phyloP scores from a whole-genome alignment of 1,140 invertebrate genomes.

The Acarapis woodi region DNA sequence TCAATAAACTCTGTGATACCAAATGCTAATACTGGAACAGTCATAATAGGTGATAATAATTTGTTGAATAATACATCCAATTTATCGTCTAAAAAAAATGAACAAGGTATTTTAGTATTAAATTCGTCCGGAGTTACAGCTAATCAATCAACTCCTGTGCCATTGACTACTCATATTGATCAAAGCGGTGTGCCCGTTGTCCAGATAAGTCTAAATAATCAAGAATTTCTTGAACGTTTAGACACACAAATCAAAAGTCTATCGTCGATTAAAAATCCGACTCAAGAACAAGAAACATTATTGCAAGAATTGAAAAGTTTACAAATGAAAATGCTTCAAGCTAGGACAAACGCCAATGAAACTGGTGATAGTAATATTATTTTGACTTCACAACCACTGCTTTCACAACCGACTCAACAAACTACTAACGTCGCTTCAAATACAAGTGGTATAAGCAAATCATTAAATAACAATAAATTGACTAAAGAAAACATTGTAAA shows the following conservation, averaged over 20 bases:
- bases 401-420: background rate
- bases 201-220: constrained; percentile 7
- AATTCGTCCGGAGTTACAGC: background rate
- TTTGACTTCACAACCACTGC: background rate
- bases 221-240: constrained; percentile 6
- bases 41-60: background rate
- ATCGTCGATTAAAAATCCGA: background rate
- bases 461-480: too few species aligned
- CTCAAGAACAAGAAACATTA: constrained; percentile 1
- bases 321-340: constrained; percentile 3
- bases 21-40: background rate
- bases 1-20: background rate
- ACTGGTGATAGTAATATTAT: constrained; percentile 1
- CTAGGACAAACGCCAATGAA: background rate
- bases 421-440: too few species aligned
- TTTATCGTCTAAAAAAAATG: background rate
- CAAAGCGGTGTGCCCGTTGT: constrained; percentile 5
- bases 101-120: background rate
- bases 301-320: constrained; percentile 4
- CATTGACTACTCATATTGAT: constrained; percentile 2
- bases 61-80: background rate
- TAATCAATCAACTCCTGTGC: background rate
- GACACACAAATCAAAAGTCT: constrained; percentile 7
- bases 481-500: too few species aligned
- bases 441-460: too few species aligned